Evolutionary conservation across 1,140 invertebrate genomes (phyloP).

Genomic region (Lepidurus couesii): DNA sequence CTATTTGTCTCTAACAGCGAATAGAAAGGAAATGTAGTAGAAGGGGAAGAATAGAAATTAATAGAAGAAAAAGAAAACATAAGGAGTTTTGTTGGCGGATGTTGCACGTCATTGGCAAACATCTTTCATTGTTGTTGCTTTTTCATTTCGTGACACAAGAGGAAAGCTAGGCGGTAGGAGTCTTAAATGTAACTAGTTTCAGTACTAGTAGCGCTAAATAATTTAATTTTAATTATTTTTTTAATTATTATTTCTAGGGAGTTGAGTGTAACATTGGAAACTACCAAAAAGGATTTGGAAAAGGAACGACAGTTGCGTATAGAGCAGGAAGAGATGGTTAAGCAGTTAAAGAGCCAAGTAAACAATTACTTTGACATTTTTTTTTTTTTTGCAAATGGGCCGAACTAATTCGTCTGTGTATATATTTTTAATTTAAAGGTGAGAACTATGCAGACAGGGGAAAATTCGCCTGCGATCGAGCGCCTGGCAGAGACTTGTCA

Average conservation of each 20-base stretch:
- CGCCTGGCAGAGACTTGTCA: slow-evolving; percentile 26
- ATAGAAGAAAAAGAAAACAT: no score
- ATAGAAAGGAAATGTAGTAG: no score
- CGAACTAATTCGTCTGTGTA: background rate
- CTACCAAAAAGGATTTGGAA: slow-evolving; percentile 71
- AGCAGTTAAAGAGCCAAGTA: slow-evolving; percentile 82
- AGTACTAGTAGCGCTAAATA: no score
- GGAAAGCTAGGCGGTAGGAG: no score
- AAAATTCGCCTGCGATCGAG: background rate
- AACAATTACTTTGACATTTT: slow-evolving; percentile 42
- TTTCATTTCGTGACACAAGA: no score
- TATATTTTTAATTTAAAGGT: background rate
- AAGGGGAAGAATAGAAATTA: no score
- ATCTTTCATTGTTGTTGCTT: no score
- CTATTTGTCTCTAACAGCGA: no score
- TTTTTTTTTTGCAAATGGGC: no score
- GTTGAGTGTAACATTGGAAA: slow-evolving; percentile 70
- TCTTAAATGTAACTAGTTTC: no score
- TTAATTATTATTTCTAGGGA: slow-evolving; percentile 50
- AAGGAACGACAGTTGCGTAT: slow-evolving; percentile 78
- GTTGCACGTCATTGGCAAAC: no score
- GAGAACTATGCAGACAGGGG: slow-evolving; percentile 36
- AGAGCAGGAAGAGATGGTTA: slow-evolving; percentile 83
- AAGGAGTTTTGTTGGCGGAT: no score
- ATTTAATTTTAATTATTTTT: background rate